Conservation (phyloP, 2,797 vertebrate species). For the Eulemur albifrons region DNA sequence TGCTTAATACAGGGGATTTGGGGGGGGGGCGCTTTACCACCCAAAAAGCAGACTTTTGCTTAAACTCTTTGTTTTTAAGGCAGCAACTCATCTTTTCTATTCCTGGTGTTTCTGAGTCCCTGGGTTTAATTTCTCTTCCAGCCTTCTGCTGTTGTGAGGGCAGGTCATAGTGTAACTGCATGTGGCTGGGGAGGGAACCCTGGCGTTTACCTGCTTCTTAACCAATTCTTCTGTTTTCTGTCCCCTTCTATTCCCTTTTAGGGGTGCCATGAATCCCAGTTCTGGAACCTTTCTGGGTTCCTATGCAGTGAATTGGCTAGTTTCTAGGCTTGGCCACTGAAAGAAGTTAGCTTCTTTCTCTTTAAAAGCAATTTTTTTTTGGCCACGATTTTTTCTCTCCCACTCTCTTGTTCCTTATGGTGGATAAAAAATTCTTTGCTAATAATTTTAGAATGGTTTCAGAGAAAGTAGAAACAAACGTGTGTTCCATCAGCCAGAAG, state of each 20-base stretch:
- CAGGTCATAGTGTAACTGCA: not conserved
- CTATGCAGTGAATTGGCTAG: not conserved
- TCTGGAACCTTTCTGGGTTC: not conserved
- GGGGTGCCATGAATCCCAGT: not conserved
- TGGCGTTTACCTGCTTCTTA: not conserved
- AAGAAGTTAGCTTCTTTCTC: not conserved
- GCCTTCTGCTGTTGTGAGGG: not conserved
- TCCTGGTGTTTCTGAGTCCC: not conserved
- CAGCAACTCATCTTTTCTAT: not conserved
- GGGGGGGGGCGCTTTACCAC: not conserved
- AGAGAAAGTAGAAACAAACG: not conserved
- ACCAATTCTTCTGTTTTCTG: not conserved
- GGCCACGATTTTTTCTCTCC: not conserved
- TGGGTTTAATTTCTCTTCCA: not conserved
- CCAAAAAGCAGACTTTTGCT: not conserved
- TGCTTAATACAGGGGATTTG: not conserved
- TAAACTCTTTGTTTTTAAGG: not conserved
- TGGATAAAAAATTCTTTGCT: not conserved
- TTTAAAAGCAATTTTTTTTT: not conserved
- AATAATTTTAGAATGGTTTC: not conserved
- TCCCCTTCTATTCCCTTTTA: not conserved
- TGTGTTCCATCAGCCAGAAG: not conserved
- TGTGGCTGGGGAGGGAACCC: not conserved
- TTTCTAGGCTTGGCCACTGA: not conserved
- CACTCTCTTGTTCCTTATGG: not conserved